A percentile compares a stretch with the other conserved stretches of the same genome.
These are phyloP conservation scores for Eidolon helvum DNA, from an alignment of 2,113 vertebrate species.

Conservation along the genomic window DNA sequence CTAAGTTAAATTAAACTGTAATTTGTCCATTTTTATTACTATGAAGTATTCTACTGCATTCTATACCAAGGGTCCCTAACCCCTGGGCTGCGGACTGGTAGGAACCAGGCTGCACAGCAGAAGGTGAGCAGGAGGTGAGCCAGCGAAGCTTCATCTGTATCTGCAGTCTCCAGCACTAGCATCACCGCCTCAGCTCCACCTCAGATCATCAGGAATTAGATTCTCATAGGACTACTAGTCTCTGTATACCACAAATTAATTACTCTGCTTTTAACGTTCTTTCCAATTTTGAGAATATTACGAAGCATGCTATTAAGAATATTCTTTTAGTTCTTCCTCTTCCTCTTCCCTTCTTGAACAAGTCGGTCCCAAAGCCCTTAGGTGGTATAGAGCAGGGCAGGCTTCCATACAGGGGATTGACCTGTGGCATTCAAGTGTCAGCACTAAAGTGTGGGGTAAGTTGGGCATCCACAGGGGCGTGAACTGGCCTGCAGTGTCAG, in stretches of 20 bases:
- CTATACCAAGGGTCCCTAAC: background rate
- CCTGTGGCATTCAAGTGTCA: background rate
- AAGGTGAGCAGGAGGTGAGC: no score
- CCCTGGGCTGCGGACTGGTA: no score
- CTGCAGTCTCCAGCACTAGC: no score
- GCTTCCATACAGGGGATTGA: background rate
- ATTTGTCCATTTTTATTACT: background rate
- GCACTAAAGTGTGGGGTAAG: background rate
- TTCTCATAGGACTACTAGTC: no score
- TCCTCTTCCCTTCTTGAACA: background rate
- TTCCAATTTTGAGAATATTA: background rate
- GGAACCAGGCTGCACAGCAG: no score
- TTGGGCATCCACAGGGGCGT: background rate
- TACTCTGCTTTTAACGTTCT: background rate
- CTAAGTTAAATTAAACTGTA: background rate
- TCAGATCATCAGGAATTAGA: no score
- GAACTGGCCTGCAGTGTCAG: background rate
- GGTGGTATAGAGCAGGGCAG: background rate
- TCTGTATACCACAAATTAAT: background rate
- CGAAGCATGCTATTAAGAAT: background rate
- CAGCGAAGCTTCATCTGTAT: no score
- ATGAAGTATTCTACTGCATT: background rate
- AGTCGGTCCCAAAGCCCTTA: background rate
- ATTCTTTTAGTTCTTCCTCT: background rate
- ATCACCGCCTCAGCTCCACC: no score